Evolutionary conservation across 2,888 invertebrate genomes (phyloP), one percentile per base, ranked within the genome.

Genomic region (Campoplex capitator): DNA sequence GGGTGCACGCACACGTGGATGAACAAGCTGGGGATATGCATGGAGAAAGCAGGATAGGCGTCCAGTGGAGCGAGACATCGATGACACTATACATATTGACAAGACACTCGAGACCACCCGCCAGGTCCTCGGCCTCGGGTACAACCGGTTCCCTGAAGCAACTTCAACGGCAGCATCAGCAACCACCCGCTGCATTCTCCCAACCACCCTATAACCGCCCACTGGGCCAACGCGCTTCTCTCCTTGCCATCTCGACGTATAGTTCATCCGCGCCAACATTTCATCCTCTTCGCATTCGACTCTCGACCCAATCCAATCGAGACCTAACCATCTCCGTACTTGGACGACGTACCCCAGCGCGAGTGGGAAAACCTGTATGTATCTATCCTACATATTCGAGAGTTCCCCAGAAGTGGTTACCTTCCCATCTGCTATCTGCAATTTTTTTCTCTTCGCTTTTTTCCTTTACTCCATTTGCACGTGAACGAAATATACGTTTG

Each of bases 81-180:
- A 94, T 94, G 94, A 94, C 93, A 93, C 93, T 94, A 94, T 94
- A 94, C 93, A 94, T 94, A 94, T 94, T 94, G 93, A 94, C 93
- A 94, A 94, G 93, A 92, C 93, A 94, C 94, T 94, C 92, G 94
- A 94, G 93, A 91, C 83, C 88, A 77, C 84, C 86, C 79, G 84
- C 82, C 76, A 79, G 77, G 84, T 88, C 78, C 85, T 84, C 79
- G 82, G 82, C 84, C 87, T 83, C 84, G 77, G 76, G 84, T 83
- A 80, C 83, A 70, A 81, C 78, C 75, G 79, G 82, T 76, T 83
- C 77, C 32, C 71, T 75, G 86, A 80, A 80, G 74, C 84, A 84
- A 79, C 86, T 86, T 81, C 68, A 86, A 42, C 76, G 58, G 82
- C 77, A 35, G 81, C 76, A 76, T 70, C 68, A 83, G 73, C 73